Evolutionary conservation across 2,797 vertebrate species (phyloP).

Genomic region (Falco columbarius): DNA sequence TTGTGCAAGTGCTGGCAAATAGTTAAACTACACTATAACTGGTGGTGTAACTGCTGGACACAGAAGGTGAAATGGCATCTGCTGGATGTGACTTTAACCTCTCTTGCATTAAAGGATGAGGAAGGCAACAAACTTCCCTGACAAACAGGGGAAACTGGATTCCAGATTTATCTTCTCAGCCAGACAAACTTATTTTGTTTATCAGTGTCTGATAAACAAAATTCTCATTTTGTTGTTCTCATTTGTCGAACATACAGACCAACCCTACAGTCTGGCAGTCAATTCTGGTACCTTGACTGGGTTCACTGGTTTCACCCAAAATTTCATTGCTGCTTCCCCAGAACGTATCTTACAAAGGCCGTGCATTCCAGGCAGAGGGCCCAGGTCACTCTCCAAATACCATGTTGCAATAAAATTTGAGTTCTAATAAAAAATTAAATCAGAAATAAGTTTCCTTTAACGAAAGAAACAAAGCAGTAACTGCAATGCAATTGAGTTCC

Average conservation of each 20-base stretch:
- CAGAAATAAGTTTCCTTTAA: not conserved
- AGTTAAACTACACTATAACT: not conserved
- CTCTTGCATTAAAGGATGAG: not conserved
- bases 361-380: not conserved
- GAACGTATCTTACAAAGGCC: not conserved
- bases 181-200: not conserved
- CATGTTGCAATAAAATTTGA: not conserved
- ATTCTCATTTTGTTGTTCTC: not conserved
- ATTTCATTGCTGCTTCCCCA: not conserved
- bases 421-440: not conserved
- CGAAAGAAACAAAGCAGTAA: not conserved
- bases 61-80: not conserved
- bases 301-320: not conserved
- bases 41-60: not conserved
- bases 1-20: slow-evolving; percentile 3
- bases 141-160: not conserved
- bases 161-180: not conserved
- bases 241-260: not conserved
- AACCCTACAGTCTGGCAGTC: not conserved
- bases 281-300: not conserved
- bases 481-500: not conserved
- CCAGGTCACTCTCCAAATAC: not conserved
- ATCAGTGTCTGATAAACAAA: not conserved
- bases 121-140: not conserved
- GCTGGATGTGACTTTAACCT: slow-evolving; percentile 49